Evolutionary conservation across 2,113 vertebrate genomes (phyloP), one percentile per base, ranked within the genome.

Genomic region (Scomber japonicus): DNA sequence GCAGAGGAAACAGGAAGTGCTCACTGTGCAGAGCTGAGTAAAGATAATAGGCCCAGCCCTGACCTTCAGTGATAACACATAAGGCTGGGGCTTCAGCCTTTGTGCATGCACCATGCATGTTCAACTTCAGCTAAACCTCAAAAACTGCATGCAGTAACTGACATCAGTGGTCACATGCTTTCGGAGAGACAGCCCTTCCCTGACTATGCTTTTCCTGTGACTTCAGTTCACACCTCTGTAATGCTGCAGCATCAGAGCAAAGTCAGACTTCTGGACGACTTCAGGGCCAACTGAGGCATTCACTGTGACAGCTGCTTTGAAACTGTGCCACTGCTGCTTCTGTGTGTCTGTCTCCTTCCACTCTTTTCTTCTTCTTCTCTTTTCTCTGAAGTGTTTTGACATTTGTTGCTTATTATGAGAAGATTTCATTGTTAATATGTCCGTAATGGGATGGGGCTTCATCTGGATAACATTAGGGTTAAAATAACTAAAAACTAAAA

Each of bases 1-100:
- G 83, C 9, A 70, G 81, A 84, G 88, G 89, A 94, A 93, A 94
- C 90, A 93, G 94, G 94, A 94, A 93, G 90, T 54, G 85, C 79
- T 88, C 31, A 70, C 82, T 82, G 78, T 17, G 21, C 80, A 65
- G 76, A 75, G 82, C 71, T 31, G 71, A 75, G 84, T 68, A 85
- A 75, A 92, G 84, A 93, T 92, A 92, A 91, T 84, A 90, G 73
- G 81, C 74, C 59, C 71, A 74, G 68, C 82, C 87, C 88, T 88
- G 87, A 94, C 87, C 88, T 88, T 77, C 64, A 56, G 53, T 62
- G 87, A 92, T 88, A 92, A 91, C 79, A 72, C 53, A 68, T 31
- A 16, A 68, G 31, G 78, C 67, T 21, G 9, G 86, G 4, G 69
- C 59, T 83, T 11, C 19, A 44, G 50, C 0, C 11, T 48, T 54